Evolutionary conservation across 2,888 invertebrate species (phyloP).

Genomic region (Pollenia amentaria): DNA sequence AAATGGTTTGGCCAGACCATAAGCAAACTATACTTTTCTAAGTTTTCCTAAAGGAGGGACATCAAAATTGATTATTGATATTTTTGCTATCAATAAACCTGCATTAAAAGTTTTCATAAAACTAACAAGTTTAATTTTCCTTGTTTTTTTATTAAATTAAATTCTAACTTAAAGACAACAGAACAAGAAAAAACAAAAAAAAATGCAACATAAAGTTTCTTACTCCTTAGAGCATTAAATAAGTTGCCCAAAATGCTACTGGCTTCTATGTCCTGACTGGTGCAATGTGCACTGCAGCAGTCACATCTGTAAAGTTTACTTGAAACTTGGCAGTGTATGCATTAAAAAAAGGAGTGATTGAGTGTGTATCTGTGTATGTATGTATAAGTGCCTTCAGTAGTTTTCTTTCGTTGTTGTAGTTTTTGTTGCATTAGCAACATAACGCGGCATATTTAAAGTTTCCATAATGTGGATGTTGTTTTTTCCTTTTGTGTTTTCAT

Average conservation of each 20-base stretch:
- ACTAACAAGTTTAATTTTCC: background rate
- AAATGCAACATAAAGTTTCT: constrained; percentile 1
- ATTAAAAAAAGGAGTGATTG: background rate
- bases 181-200: background rate
- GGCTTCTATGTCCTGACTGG: constrained; percentile 47
- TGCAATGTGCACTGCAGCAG: constrained; percentile 63
- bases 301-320: constrained; percentile 72
- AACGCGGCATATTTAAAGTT: constrained; percentile 72
- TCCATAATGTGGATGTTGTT: constrained; percentile 56
- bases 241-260: constrained; percentile 54
- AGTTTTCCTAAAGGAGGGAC: too few species aligned
- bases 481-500: constrained; percentile 32
- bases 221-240: constrained; percentile 57
- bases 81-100: too few species aligned
- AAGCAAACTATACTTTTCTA: background rate
- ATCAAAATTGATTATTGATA: too few species aligned
- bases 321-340: constrained; percentile 62
- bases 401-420: constrained; percentile 17
- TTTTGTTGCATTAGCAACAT: constrained; percentile 62
- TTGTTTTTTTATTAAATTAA: constrained; percentile 15
- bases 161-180: constrained; percentile 3
- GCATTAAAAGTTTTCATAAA: too few species aligned
- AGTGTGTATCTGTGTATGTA: background rate
- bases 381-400: constrained; percentile 22
- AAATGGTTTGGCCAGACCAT: too few species aligned